Conservation (phyloP, 2,797 vertebrate genomes). For the Xenentodon cancila region DNA sequence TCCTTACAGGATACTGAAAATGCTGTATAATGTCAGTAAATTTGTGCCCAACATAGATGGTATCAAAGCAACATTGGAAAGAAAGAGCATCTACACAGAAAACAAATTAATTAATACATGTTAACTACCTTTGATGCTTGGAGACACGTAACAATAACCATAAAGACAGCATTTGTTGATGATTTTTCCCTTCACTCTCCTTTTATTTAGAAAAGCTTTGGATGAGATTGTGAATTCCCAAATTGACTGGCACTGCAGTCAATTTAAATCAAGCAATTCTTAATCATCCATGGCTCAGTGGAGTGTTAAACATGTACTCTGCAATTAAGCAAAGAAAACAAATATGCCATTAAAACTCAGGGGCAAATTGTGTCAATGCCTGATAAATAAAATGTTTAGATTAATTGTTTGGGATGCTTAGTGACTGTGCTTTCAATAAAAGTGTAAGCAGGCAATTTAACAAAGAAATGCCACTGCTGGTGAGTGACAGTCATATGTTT, state of each 20-base stretch:
- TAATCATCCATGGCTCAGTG: slow-evolving; percentile 64
- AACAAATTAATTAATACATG: slow-evolving; percentile 27
- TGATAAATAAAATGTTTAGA: slow-evolving; percentile 72
- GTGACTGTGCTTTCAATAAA: slow-evolving; percentile 35
- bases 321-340: slow-evolving; percentile 72
- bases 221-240: slow-evolving; percentile 26
- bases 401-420: slow-evolving; percentile 46
- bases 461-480: slow-evolving; percentile 46
- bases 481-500: slow-evolving; percentile 66
- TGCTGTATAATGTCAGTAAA: background rate
- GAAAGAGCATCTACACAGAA: slow-evolving; percentile 2
- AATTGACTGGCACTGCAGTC: slow-evolving; percentile 54
- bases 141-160: slow-evolving; percentile 13
- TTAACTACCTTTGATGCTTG: slow-evolving; percentile 13
- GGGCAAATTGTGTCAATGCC: slow-evolving; percentile 62
- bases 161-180: slow-evolving; percentile 23
- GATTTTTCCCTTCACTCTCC: slow-evolving; percentile 10
- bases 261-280: slow-evolving; percentile 68
- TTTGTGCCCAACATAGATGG: background rate
- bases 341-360: slow-evolving; percentile 61
- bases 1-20: too few species aligned
- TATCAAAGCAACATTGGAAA: background rate
- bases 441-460: slow-evolving; percentile 55
- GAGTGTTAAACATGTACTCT: slow-evolving; percentile 76
- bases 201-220: slow-evolving; percentile 39